phyloP scores from a whole-genome alignment of 2,888 invertebrate genomes.

The Caenorhabditis sp. region DNA sequence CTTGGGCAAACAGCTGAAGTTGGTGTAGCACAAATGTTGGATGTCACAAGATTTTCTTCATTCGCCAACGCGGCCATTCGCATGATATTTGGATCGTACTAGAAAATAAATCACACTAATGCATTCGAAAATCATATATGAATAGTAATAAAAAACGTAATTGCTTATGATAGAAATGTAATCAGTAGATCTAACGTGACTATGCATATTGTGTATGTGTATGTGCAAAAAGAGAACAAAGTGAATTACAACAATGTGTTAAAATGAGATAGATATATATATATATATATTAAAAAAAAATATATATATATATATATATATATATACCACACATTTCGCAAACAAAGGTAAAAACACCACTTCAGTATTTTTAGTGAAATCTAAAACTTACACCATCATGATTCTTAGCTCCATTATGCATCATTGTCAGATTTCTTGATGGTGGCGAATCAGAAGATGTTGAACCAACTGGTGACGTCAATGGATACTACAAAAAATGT shows the following conservation, averaged over 20 bases:
- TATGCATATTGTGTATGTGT: not conserved
- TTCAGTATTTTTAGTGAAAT: not conserved
- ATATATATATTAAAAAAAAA: not conserved
- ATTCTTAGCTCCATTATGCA: conserved; percentile 45
- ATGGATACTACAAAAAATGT: conserved; percentile 43
- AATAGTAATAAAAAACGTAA: not conserved
- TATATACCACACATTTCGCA: not conserved
- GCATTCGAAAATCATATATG: not conserved
- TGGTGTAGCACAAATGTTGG: conserved; percentile 4
- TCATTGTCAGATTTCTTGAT: conserved; percentile 33
- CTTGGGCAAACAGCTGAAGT: conserved; percentile 10
- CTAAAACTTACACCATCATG: conserved; percentile 39
- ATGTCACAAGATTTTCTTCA: conserved; percentile 20
- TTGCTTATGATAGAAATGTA: not conserved
- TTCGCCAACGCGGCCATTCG: not conserved
- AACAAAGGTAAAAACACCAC: not conserved
- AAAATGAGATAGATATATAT: not conserved
- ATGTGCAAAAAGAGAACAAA: not conserved
- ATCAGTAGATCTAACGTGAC: not conserved
- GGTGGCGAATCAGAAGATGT: conserved; percentile 50
- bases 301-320: not conserved
- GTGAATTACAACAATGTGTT: conserved; percentile 1
- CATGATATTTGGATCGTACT: conserved; percentile 57
- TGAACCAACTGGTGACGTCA: conserved; percentile 51
- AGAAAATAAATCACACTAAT: conserved; percentile 19